Evolutionary conservation across 2,888 invertebrate species (phyloP).

Genomic region (Spialia ferax): DNA sequence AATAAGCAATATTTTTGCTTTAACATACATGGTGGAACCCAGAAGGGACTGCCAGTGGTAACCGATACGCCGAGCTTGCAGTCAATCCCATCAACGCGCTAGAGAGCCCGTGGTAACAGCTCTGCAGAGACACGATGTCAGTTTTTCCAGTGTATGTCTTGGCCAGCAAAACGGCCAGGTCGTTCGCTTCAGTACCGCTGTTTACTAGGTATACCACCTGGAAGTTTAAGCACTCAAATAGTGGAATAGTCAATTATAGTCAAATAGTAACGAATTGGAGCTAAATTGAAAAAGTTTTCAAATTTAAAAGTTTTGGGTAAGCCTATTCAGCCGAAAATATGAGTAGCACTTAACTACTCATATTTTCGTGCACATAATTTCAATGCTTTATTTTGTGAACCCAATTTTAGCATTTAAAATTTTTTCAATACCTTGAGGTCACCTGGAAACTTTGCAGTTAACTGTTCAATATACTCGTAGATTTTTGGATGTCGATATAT

Average conservation of each 20-base stretch:
- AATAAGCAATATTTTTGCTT: not conserved
- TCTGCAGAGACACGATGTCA: constrained; percentile 95
- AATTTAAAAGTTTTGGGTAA: too few relatives aligned
- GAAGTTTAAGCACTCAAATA: too few relatives aligned
- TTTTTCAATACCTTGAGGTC: constrained; percentile 95
- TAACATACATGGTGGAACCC: constrained; percentile 93
- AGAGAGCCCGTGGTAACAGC: constrained; percentile 97
- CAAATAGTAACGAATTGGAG: too few relatives aligned
- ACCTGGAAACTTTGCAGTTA: constrained; percentile 93
- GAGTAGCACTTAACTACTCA: too few relatives aligned
- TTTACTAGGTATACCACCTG: constrained; percentile 97
- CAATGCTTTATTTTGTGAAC: too few relatives aligned
- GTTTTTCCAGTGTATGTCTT: constrained; percentile 94
- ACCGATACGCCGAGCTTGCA: constrained; percentile 92
- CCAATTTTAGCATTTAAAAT: too few relatives aligned
- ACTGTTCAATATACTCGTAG: constrained; percentile 95
- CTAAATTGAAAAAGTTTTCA: too few relatives aligned
- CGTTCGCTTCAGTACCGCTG: constrained; percentile 99
- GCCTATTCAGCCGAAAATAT: too few relatives aligned
- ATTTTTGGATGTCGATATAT: constrained; percentile 96
- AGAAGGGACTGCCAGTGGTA: constrained; percentile 89
- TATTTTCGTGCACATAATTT: too few relatives aligned
- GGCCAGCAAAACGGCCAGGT: constrained; percentile 95
- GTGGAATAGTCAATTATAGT: too few relatives aligned
- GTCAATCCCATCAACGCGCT: constrained; percentile 94